Conservation (phyloP, 2,113 vertebrate species). For the Rhipidura dahli region DNA sequence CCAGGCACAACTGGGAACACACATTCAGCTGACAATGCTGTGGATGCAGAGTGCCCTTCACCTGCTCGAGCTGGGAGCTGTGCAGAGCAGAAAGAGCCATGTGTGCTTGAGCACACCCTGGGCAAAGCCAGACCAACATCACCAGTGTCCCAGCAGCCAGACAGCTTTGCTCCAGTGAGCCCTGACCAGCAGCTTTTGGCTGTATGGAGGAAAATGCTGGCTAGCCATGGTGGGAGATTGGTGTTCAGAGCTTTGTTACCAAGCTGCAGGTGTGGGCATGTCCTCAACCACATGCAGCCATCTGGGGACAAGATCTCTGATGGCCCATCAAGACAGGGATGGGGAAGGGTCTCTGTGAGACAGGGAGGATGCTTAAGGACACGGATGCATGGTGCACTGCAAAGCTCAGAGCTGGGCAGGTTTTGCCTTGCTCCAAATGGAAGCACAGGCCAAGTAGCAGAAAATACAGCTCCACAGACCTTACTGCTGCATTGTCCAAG, state of each 20-base stretch:
- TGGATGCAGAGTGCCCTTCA: background rate
- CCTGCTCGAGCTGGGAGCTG: background rate
- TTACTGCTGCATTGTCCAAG: background rate
- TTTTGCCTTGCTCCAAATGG: background rate
- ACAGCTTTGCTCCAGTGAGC: background rate
- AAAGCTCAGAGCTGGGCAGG: background rate
- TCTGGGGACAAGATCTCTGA: background rate
- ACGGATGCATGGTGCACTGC: fast-evolving
- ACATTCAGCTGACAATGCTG: background rate
- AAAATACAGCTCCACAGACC: background rate
- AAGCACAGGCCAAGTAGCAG: background rate
- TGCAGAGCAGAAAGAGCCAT: background rate
- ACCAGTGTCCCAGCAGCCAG: background rate
- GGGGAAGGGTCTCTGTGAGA: background rate
- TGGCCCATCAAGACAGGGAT: background rate
- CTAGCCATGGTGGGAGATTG: background rate
- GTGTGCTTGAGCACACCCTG: background rate
- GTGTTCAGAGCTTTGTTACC: background rate
- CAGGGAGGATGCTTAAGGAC: background rate
- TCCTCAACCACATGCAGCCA: background rate
- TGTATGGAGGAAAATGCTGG: fast-evolving
- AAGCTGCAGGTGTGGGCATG: background rate
- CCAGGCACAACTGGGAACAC: background rate
- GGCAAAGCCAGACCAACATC: background rate
- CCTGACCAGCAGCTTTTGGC: background rate